Evolutionary conservation across 2,888 invertebrate species (phyloP), one percentile per base, ranked within the genome.

Genomic region (Agriopis marginaria): DNA sequence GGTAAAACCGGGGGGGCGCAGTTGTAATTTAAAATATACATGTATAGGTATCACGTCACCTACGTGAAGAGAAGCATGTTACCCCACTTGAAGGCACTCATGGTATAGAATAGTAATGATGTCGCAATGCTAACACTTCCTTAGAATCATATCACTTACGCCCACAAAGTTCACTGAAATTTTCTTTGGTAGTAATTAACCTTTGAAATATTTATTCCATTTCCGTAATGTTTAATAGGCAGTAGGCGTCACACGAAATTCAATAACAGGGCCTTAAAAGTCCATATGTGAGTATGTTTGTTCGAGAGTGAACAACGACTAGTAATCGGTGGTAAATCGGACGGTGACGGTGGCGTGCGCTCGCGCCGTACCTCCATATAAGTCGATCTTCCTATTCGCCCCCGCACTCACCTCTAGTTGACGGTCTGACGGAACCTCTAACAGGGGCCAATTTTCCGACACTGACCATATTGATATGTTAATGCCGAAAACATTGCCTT

Each of bases 361-460:
- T 80, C 79, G 67, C 78, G 77, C 79, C 80, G 62, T 80, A 79
- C 77, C 79, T 77, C 93, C 93, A 82, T 93, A 91, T 91, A 92
- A 83, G 93, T 84, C 82, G 79, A 85, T 87, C 89, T 91, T 91
- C 92, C 92, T 91, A 90, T 81, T 91, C 93, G 93, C 94, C 93
- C 93, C 93, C 93, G 89, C 93, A 81, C 73, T 66, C 72, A 58
- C 72, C 75, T 68, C 79, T 80, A 81, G 81, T 83, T 84, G 84
- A 84, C 87, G 85, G 85, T 59, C 63, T 84, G 84, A 85, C 86
- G 85, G 86, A 88, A 88, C 86, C 80, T 83, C 80, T 82, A 79
- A 78, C 74, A 78, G 76, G 74, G 78, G 77, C 58, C 79, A 79
- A 85, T 88, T 89, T 88, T 85, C 86, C 84, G 77, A 84, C 77